These are phyloP conservation scores for Parauchenoglanis punctatus DNA, from an alignment of 2,797 vertebrate genomes.

Conservation along the genomic window DNA sequence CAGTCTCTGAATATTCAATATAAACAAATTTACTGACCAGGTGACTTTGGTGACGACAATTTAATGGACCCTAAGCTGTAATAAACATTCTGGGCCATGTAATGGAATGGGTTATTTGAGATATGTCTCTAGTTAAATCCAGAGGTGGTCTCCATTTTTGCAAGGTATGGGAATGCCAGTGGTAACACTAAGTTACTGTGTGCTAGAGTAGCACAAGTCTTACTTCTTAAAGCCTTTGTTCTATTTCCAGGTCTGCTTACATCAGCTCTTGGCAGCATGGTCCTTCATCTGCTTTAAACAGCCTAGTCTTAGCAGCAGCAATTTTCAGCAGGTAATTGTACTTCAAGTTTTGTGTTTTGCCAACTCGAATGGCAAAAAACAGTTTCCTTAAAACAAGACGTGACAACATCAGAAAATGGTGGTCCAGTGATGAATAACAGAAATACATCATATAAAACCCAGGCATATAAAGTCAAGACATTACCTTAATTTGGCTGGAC, in stretches of 20 bases:
- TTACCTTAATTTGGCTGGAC: conserved; percentile 18
- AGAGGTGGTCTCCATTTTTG: conserved; percentile 41
- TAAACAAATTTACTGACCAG: conserved; percentile 6
- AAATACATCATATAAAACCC: conserved; percentile 10
- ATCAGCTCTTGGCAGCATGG: conserved; percentile 39
- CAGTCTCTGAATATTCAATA: neutral
- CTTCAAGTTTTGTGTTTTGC: neutral
- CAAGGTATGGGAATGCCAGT: conserved; percentile 21
- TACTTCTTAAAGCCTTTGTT: conserved; percentile 30
- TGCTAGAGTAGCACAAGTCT: conserved; percentile 15
- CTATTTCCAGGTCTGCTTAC: conserved; percentile 32
- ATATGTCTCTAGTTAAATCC: conserved; percentile 9
- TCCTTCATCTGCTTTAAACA: conserved; percentile 32
- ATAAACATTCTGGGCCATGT: conserved; percentile 16
- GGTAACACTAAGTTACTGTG: conserved; percentile 33
- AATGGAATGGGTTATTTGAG: conserved; percentile 26
- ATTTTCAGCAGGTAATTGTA: conserved; percentile 21
- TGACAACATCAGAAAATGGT: conserved; percentile 26
- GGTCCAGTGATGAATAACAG: neutral
- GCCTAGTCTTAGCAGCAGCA: conserved; percentile 1
- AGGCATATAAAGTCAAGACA: conserved; percentile 38
- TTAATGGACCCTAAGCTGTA: neutral
- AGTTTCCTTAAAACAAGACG: conserved; percentile 17
- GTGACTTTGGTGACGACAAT: conserved; percentile 1
- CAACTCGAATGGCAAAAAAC: neutral